A percentile compares a stretch with the other conserved stretches of the same genome.
These are phyloP conservation scores for Masticophis lateralis DNA, from an alignment of 2,797 vertebrate genomes.

Conservation along the genomic window DNA sequence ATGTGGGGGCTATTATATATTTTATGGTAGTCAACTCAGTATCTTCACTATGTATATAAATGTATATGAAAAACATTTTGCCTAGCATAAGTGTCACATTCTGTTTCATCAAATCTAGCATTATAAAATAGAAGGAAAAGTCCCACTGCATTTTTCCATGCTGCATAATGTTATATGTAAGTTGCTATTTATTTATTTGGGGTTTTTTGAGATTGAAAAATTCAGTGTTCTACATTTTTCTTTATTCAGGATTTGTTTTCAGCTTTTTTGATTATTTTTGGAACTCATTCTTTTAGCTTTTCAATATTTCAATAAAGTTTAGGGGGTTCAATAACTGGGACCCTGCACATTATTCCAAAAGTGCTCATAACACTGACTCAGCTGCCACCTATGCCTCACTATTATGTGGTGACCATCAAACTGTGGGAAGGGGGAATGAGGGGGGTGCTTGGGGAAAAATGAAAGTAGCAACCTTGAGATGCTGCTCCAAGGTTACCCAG, in stretches of 20 bases:
- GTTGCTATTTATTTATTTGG: neutral
- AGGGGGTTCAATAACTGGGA: neutral
- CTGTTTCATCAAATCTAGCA: neutral
- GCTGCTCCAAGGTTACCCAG: neutral
- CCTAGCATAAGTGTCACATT: neutral
- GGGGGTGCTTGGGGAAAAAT: neutral
- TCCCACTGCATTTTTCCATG: neutral
- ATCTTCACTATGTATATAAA: neutral
- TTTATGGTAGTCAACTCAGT: neutral
- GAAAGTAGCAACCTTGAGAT: neutral
- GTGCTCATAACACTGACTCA: neutral
- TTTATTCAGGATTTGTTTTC: neutral
- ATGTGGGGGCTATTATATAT: neutral
- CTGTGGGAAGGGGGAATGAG: neutral
- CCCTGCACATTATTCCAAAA: neutral
- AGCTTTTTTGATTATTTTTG: neutral
- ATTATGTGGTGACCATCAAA: neutral
- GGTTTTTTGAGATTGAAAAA: neutral
- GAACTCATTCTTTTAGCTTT: neutral
- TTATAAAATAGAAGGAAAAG: neutral
- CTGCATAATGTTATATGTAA: neutral
- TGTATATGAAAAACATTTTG: neutral
- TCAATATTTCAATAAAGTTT: neutral
- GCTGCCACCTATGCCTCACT: neutral
- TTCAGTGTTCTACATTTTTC: neutral